A percentile compares a stretch with the other conserved stretches of the same genome.
Conservation (phyloP, 2,888 invertebrate genomes). For the Myathropa florea region DNA sequence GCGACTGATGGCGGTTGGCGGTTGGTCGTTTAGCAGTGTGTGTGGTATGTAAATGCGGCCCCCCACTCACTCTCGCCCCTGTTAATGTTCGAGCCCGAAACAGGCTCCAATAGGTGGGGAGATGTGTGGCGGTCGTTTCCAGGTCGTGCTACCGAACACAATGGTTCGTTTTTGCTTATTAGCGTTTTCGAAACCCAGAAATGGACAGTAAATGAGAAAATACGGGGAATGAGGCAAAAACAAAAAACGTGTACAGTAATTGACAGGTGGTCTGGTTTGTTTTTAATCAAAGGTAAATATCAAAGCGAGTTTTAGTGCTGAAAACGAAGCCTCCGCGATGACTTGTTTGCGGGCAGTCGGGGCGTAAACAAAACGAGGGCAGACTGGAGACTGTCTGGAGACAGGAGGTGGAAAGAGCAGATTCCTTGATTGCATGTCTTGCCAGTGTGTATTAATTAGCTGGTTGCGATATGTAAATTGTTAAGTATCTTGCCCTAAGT, state of each 20-base stretch:
- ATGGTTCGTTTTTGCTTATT: conserved; percentile 30
- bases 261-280: conserved; percentile 53
- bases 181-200: neutral
- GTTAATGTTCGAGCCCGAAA: conserved; percentile 14
- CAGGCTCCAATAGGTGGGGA: neutral
- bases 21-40: neutral
- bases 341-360: neutral
- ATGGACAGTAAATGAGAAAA: conserved; percentile 5
- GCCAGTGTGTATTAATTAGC: neutral
- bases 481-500: neutral
- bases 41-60: conserved; percentile 17
- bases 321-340: neutral
- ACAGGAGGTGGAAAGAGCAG: no score
- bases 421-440: neutral
- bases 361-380: neutral
- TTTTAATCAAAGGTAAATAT: conserved; percentile 42
- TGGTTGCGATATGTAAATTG: neutral
- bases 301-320: neutral
- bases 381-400: no score
- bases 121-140: conserved; percentile 16
- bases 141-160: conserved; percentile 28
- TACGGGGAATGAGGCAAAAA: neutral
- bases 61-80: neutral
- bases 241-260: conserved; percentile 29
- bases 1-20: neutral